Conservation (phyloP, 2,888 invertebrate genomes). For the Agapostemon virescens region DNA sequence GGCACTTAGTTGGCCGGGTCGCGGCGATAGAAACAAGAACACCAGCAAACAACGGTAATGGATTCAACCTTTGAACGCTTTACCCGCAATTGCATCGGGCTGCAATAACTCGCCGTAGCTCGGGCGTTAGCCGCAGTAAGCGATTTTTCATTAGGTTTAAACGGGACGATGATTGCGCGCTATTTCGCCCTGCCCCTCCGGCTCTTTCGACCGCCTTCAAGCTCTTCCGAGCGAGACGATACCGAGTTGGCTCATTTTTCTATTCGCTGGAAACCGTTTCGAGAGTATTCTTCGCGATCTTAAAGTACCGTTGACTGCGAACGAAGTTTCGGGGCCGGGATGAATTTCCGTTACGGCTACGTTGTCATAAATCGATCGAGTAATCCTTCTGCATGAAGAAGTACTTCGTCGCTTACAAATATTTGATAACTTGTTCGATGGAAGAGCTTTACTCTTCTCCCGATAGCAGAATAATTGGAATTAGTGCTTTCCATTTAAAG, state of each 20-base stretch:
- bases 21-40: constrained; percentile 47
- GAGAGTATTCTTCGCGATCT: not conserved
- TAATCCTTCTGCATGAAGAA: not conserved
- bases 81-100: constrained; percentile 42
- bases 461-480: not conserved
- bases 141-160: constrained; percentile 48
- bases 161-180: constrained; percentile 27
- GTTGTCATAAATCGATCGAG: not conserved
- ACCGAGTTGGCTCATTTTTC: constrained; percentile 19
- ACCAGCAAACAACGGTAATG: constrained; percentile 52
- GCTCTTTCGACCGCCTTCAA: constrained; percentile 4
- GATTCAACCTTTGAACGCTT: constrained; percentile 51
- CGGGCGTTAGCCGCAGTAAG: constrained; percentile 22
- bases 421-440: not conserved
- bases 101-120: constrained; percentile 27
- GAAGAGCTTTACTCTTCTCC: not conserved
- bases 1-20: constrained; percentile 16
- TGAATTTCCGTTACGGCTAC: not conserved
- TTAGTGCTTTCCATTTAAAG: not conserved
- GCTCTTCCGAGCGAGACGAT: not conserved
- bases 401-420: not conserved
- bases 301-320: not conserved
- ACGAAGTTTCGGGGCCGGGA: not conserved
- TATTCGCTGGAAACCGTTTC: not conserved
- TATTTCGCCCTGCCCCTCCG: constrained; percentile 3